These are phyloP conservation scores for Dolichopus griseipennis DNA, from an alignment of 2,888 invertebrate species.

Conservation along the genomic window DNA sequence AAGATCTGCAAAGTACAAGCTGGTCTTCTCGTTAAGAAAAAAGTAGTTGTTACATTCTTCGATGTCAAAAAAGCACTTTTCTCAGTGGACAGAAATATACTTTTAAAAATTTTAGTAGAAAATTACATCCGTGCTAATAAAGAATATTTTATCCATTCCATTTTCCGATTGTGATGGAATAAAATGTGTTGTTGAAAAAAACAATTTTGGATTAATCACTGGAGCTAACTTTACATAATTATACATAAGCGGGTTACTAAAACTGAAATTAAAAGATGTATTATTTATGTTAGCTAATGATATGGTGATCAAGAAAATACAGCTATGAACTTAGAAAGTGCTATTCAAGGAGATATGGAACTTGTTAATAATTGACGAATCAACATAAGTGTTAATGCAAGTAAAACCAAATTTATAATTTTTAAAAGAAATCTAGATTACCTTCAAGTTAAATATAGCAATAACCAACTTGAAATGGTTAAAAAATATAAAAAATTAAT, in stretches of 20 bases:
- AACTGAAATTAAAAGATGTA: neutral
- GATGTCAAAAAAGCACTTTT: no score
- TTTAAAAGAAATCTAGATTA: no score
- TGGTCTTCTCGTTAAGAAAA: neutral
- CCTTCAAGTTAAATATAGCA: no score
- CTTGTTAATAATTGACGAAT: no score
- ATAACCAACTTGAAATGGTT: no score
- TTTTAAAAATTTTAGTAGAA: neutral
- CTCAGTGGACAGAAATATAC: neutral
- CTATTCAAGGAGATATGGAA: no score
- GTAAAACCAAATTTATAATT: no score
- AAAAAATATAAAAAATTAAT: no score
- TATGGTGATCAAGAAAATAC: no score
- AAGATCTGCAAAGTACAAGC: neutral
- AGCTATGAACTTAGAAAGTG: no score
- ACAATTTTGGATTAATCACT: neutral
- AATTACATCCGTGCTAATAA: neutral
- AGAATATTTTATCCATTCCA: neutral
- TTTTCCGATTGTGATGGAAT: neutral
- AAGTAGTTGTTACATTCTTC: neutral
- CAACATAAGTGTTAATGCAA: no score
- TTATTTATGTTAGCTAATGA: no score
- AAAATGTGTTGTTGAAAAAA: neutral
- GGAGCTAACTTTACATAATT: neutral
- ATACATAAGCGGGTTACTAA: neutral